phyloP scores from a whole-genome alignment of 2,888 invertebrate species.

The Acrobasis suavella region DNA sequence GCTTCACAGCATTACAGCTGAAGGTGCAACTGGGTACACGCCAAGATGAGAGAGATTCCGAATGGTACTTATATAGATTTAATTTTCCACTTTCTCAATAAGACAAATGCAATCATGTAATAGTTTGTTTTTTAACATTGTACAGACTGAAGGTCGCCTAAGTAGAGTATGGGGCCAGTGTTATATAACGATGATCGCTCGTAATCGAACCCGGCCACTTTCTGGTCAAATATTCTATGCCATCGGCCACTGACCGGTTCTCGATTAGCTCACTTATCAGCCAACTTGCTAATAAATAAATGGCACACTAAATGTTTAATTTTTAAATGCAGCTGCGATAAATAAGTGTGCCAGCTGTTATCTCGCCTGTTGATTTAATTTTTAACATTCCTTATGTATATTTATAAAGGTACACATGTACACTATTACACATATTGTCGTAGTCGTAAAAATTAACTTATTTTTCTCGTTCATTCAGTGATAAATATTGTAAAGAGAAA shows the following conservation, averaged over 20 bases:
- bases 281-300: not conserved
- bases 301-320: not conserved
- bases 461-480: no score
- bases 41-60: no score
- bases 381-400: not conserved
- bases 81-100: not conserved
- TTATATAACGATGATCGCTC: slow-evolving; percentile 20
- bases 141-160: slow-evolving; percentile 33
- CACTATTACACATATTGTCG: no score
- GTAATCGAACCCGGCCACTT: slow-evolving; percentile 30
- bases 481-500: no score
- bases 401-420: no score
- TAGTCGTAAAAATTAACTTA: no score
- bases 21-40: no score
- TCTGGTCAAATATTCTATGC: slow-evolving; percentile 22
- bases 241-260: slow-evolving; percentile 17
- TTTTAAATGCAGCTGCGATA: not conserved
- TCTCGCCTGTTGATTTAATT: not conserved
- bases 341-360: not conserved
- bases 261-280: not conserved
- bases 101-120: slow-evolving; percentile 3
- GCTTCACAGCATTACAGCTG: no score
- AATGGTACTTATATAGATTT: no score
- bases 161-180: slow-evolving; percentile 39
- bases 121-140: slow-evolving; percentile 5